Percentiles rank a stretch among this genome's conserved stretches.
Conservation (phyloP, 2,797 vertebrate species). For the Chelmon rostratus region DNA sequence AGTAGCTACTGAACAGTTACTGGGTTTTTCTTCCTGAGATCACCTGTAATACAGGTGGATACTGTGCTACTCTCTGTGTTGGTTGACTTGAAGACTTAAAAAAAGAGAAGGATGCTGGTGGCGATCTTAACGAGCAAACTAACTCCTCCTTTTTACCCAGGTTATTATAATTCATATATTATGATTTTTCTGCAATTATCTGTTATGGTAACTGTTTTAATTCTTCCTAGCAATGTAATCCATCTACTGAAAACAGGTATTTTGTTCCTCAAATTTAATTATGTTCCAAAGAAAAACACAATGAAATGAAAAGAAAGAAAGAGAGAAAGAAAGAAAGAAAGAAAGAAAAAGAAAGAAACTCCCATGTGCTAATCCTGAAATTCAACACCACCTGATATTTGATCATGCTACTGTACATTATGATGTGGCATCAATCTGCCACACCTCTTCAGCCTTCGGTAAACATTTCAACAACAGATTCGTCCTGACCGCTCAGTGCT, state of each 20-base stretch:
- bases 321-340: not conserved
- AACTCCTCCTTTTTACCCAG: not conserved
- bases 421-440: conserved; percentile 3
- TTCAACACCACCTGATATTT: conserved; percentile 1
- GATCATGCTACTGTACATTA: not conserved
- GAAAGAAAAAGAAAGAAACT: not conserved
- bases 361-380: not conserved
- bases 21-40: not conserved
- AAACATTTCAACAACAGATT: not conserved
- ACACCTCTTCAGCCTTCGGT: not conserved
- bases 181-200: not conserved
- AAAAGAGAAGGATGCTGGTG: not conserved
- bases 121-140: not conserved
- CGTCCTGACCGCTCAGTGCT: conserved; percentile 15
- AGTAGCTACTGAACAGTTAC: not conserved
- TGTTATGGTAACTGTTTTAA: not conserved
- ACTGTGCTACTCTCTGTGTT: not conserved
- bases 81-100: not conserved
- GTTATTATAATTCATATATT: not conserved
- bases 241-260: not conserved
- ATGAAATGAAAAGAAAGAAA: not conserved
- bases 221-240: not conserved
- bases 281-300: not conserved
- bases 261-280: not conserved
- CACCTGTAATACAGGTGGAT: not conserved